These are phyloP conservation scores for Cremastobaeus sp. DNA, from an alignment of 2,888 invertebrate species.

Conservation along the genomic window DNA sequence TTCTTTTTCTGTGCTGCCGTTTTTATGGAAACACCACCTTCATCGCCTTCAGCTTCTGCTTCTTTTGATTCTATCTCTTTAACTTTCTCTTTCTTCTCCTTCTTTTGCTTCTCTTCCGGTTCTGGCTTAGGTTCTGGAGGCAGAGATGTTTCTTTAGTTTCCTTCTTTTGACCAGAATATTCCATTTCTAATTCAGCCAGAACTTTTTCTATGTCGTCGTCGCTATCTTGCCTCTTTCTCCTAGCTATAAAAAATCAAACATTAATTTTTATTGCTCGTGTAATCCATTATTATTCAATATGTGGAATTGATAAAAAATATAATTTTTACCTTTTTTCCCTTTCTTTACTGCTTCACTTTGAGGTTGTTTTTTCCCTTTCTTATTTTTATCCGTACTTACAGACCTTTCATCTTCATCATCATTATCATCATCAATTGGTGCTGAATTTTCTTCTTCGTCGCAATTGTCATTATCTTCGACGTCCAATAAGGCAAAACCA, in stretches of 20 bases:
- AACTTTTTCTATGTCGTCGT: conserved; percentile 87
- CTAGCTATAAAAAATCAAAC: conserved; percentile 70
- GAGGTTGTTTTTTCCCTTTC: conserved; percentile 72
- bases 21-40: conserved; percentile 81
- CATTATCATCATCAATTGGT: conserved; percentile 36
- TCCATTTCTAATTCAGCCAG: conserved; percentile 90
- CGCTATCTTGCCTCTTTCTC: conserved; percentile 86
- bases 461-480: conserved; percentile 79
- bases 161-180: conserved; percentile 84
- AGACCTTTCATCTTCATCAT: conserved; percentile 76
- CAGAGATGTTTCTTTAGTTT: conserved; percentile 71
- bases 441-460: conserved; percentile 78
- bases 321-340: conserved; percentile 81
- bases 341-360: conserved; percentile 80
- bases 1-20: conserved; percentile 93
- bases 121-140: conserved; percentile 48
- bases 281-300: not conserved
- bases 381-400: conserved; percentile 76
- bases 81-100: conserved; percentile 72
- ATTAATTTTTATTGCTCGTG: not conserved
- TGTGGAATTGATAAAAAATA: not conserved
- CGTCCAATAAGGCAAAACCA: conserved; percentile 84
- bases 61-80: conserved; percentile 76
- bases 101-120: conserved; percentile 62
- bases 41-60: conserved; percentile 78